Base-by-base conservation (phyloP, 1,140 invertebrate species). In the Heterodera carotae region DNA sequence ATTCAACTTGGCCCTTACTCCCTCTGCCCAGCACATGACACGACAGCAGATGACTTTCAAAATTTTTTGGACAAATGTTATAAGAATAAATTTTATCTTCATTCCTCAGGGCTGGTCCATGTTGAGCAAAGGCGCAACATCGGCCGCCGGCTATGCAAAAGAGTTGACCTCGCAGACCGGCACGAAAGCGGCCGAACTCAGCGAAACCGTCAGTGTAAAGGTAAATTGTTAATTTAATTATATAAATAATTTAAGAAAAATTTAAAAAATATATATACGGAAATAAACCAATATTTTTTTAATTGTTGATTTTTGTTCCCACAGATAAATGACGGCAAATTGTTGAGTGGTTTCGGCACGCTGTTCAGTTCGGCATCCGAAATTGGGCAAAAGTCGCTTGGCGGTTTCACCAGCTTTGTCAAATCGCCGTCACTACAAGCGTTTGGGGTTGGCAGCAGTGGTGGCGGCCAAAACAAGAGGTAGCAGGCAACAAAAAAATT, bases 361-460 rank as follows among this genome's bases (percentile, higher is more conserved):
- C 43, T 86, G 18, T 70, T 86, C 29, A 80, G 75, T 5, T 87
- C 84, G 71, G 85, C 85, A 8, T 69, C 76, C 0, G 85, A 86
- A 76, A 72, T 87, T 60, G 86, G 85, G 27, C 78, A 83, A 56
- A 85, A 85, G 56, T 86, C 84, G 25, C 86, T 84, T 81, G 83
- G 82, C 27, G 86, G 86, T 12, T 43, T 86, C 12, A 84, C 77
- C 2, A 69, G 77, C 39, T 85, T 87, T 70, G 85, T 86, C 2
- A 87, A 87, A 56, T 86, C 84, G 18, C 81, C 85, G 2, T 86
- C 84, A 18, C 59, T 86, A 15, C 86, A 86, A 68, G 81, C 81
- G 18, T 86, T 86, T 48, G 39, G 75, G 62, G 15, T 43, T 43
- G 39, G 39, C 39, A 43, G 39, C 39, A 43, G 39, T n/a, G n/a